Base-by-base conservation (phyloP, 2,113 vertebrate species). In the Apteryx owenii region DNA sequence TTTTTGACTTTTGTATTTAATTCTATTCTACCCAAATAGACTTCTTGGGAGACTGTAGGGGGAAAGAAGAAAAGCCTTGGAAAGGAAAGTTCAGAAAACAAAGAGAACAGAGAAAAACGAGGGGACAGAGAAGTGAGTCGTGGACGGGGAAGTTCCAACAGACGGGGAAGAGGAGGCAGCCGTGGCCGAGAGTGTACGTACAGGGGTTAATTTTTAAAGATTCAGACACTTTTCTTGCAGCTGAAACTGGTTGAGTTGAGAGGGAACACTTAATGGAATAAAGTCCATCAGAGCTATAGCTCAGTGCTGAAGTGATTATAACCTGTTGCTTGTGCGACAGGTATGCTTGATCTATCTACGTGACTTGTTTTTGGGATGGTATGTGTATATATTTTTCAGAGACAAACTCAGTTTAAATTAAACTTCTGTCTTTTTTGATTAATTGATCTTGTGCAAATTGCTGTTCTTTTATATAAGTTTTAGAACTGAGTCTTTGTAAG, bases 11-110 rank as follows among this genome's bases (percentile, higher is more conserved):
- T 33, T 80, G 11, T 94, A 6, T 97, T 56, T 94, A 73, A 90
- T 92, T 93, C 50, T 97, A 0, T 89, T 97, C 77, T 97, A 87
- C 29, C 86, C 70, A 60, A 91, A 87, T 98, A 99, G 99, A 99
- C 98, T 94, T 99, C 99, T 26, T 99, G 99, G 99, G 99, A 99
- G 97, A 99, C 99, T 31, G 99, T 99, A 94, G 99, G 99, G 46
- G 99, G 99, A 38, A 99, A 99, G 97, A 99, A 99, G 98, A 99
- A 99, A 90, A 99, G 92, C 95, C 97, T 99, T 95, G 99, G 98
- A 69, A 99, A 99, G 89, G 99, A 99, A 95, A 98, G 97, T 66
- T 98, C 97, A 64, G 99, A 99, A 96, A 99, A 98, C 95, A 99
- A 99, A 98, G 99, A 99, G 75, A 99, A 98, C 93, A 97, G 98